These are phyloP conservation scores for Baccha elongata DNA, from an alignment of 2,888 invertebrate genomes.

Conservation along the genomic window DNA sequence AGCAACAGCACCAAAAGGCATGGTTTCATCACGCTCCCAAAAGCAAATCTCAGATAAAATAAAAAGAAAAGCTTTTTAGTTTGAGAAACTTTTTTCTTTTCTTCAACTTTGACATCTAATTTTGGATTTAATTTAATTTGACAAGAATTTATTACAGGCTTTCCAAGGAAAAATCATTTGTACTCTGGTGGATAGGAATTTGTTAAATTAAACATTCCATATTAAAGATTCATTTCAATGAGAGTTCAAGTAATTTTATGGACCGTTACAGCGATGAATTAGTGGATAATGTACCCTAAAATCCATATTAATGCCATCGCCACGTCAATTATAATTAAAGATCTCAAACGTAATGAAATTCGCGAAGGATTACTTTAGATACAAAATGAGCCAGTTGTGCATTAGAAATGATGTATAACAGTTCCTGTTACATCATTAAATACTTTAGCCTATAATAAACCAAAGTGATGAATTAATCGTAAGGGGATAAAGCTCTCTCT, in stretches of 20 bases:
- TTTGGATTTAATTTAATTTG: slow-evolving; percentile 24
- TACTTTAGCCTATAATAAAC: slow-evolving; percentile 30
- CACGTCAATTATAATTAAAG: slow-evolving; percentile 53
- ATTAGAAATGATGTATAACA: slow-evolving; percentile 63
- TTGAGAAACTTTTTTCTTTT: not conserved
- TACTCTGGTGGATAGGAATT: too few relatives aligned
- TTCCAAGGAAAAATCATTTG: too few relatives aligned
- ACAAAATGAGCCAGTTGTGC: not conserved
- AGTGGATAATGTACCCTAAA: slow-evolving; percentile 58
- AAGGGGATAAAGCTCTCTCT: slow-evolving; percentile 1
- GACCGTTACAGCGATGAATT: slow-evolving; percentile 50
- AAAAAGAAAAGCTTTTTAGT: too few relatives aligned
- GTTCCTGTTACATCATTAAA: slow-evolving; percentile 45
- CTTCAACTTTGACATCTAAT: slow-evolving; percentile 31
- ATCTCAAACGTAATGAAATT: slow-evolving; percentile 57
- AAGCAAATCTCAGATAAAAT: too few relatives aligned
- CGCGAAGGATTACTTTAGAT: slow-evolving; percentile 50
- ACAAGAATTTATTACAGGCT: too few relatives aligned
- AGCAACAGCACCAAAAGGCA: too few relatives aligned
- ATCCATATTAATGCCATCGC: slow-evolving; percentile 48
- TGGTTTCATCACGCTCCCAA: too few relatives aligned
- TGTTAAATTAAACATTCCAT: too few relatives aligned
- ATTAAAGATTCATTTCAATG: too few relatives aligned
- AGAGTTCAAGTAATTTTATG: slow-evolving; percentile 56
- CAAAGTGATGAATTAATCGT: too few relatives aligned